Conservation (phyloP, 2,888 invertebrate genomes). For the Trichopoda pennipes region DNA sequence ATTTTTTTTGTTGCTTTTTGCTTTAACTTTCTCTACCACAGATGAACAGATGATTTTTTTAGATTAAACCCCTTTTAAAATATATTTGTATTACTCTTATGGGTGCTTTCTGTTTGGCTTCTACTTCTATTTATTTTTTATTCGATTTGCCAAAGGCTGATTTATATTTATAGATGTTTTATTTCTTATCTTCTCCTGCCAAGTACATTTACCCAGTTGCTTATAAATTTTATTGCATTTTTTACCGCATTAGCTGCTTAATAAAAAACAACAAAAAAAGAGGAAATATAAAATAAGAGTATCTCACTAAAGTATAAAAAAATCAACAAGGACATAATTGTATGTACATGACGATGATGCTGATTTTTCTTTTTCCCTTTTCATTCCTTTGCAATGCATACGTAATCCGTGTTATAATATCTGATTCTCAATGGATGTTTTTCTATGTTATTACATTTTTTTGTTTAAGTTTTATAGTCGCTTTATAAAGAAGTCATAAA, state of each 20-base stretch:
- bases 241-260: conserved; percentile 65
- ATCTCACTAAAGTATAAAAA: conserved; percentile 14
- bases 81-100: conserved; percentile 48
- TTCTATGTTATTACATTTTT: conserved; percentile 9
- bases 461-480: conserved; percentile 47
- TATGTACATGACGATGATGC: conserved; percentile 27
- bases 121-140: conserved; percentile 28
- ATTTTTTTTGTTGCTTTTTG: not conserved
- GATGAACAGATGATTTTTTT: conserved; percentile 7
- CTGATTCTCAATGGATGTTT: conserved; percentile 47
- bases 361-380: conserved; percentile 7
- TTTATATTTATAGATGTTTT: conserved; percentile 64
- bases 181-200: conserved; percentile 53
- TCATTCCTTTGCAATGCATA: conserved; percentile 46
- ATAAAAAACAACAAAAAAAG: conserved; percentile 17
- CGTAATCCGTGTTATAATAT: conserved; percentile 60
- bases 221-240: conserved; percentile 66
- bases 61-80: conserved; percentile 49
- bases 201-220: conserved; percentile 52
- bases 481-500: conserved; percentile 61
- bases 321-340: conserved; percentile 27
- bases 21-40: conserved; percentile 34
- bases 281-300: conserved; percentile 3
- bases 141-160: conserved; percentile 66
- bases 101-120: conserved; percentile 26